Evolutionary conservation across 1,140 invertebrate genomes (phyloP).

Genomic region (Apolygus lucorum): DNA sequence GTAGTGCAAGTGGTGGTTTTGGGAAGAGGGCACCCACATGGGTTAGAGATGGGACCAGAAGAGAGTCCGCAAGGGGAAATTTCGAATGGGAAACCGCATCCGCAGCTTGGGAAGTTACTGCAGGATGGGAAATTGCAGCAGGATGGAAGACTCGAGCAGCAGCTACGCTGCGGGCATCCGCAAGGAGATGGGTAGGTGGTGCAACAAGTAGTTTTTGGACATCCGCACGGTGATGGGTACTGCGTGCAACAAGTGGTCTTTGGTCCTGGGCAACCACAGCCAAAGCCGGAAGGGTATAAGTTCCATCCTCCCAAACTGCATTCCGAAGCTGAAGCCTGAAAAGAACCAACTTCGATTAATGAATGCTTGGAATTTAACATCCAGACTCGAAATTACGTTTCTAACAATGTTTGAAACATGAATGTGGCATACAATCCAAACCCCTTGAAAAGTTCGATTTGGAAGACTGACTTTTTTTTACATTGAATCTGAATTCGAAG

Average conservation of each 20-base stretch:
- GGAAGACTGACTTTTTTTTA: not conserved
- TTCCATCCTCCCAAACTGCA: constrained; percentile 1
- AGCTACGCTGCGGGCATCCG: not conserved
- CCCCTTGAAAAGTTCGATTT: not conserved
- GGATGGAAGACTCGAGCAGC: not conserved
- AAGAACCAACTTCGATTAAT: not conserved
- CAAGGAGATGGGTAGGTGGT: not conserved
- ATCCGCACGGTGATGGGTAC: constrained; percentile 1
- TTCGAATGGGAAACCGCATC: not conserved
- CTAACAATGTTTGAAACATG: not conserved
- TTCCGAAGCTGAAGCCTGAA: not conserved
- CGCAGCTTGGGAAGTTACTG: not conserved
- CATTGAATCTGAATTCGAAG: not conserved
- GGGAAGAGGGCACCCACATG: constrained; percentile 4
- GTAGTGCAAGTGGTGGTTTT: constrained; percentile 20
- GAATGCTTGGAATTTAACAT: not conserved
- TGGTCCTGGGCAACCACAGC: constrained; percentile 4
- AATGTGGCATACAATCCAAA: not conserved
- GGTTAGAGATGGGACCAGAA: not conserved
- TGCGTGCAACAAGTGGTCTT: constrained; percentile 13
- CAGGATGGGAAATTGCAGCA: not conserved
- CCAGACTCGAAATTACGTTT: not conserved
- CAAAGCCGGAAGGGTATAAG: not conserved
- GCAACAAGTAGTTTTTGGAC: constrained; percentile 13
- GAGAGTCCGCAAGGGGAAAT: not conserved